Conservation (phyloP, 2,113 vertebrate genomes). For the Myrmecophaga tridactyla region DNA sequence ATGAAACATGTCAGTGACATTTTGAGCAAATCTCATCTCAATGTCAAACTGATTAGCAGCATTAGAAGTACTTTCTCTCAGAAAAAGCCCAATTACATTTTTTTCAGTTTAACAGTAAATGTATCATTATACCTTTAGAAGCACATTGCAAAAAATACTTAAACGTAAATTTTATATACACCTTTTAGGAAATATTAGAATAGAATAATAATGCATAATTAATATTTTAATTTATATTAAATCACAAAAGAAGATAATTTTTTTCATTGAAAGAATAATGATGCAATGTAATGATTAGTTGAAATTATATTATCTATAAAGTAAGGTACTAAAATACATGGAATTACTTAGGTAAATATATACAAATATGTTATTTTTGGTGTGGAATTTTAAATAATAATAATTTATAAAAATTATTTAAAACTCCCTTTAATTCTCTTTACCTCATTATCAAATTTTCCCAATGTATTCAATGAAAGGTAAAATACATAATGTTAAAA, state of each 20-base stretch:
- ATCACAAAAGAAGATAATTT: background rate
- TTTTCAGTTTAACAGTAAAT: background rate
- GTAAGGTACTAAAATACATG: background rate
- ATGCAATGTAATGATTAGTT: background rate
- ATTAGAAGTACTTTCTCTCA: background rate
- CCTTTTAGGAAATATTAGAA: background rate
- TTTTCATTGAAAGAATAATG: background rate
- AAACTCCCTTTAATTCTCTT: background rate
- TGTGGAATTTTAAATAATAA: background rate
- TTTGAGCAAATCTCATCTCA: background rate
- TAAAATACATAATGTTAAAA: background rate
- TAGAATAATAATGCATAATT: background rate
- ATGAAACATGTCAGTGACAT: background rate
- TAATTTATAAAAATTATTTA: background rate
- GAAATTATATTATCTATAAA: background rate
- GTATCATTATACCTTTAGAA: background rate
- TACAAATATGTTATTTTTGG: background rate
- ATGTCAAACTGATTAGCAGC: background rate
- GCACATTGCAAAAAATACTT: background rate
- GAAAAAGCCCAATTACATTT: background rate
- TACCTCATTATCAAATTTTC: background rate
- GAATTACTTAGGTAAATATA: background rate
- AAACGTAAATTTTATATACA: background rate
- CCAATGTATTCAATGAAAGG: background rate
- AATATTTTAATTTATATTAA: background rate